Conservation (phyloP, 2,113 vertebrate genomes). For the Channa argus region DNA sequence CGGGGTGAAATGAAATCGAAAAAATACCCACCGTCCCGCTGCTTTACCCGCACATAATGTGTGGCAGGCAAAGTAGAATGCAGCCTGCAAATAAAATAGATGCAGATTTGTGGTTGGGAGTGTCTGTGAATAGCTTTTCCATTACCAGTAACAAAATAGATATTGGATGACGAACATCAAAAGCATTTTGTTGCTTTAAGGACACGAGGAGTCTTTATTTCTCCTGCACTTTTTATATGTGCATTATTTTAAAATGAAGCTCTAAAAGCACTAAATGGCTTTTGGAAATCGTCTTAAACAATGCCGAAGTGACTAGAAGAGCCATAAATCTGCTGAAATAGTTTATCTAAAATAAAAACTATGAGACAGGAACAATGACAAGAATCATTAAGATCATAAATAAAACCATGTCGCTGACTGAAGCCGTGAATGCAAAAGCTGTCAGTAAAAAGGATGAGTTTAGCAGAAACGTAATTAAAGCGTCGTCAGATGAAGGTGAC, state of each 20-base stretch:
- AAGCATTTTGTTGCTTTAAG: neutral
- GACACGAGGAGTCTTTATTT: slow-evolving; percentile 20
- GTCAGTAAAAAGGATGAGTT: too few relatives aligned
- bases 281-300: slow-evolving; percentile 8
- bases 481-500: neutral
- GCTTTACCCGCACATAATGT: slow-evolving; percentile 38
- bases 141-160: slow-evolving; percentile 53
- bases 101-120: slow-evolving; percentile 38
- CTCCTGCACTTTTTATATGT: slow-evolving; percentile 3
- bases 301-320: neutral
- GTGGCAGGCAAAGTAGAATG: slow-evolving; percentile 14
- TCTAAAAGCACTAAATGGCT: slow-evolving; percentile 19
- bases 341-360: neutral
- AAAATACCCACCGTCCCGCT: slow-evolving; percentile 1
- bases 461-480: neutral
- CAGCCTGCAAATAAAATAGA: slow-evolving; percentile 29
- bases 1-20: slow-evolving; percentile 20
- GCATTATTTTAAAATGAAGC: slow-evolving; percentile 5
- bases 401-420: neutral
- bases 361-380: neutral
- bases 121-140: slow-evolving; percentile 62
- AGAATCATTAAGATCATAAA: neutral
- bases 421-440: neutral
- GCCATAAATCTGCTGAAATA: neutral
- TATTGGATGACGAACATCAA: slow-evolving; percentile 3